phyloP scores from a whole-genome alignment of 2,113 vertebrate species.

The Microcebus ravelobensis region DNA sequence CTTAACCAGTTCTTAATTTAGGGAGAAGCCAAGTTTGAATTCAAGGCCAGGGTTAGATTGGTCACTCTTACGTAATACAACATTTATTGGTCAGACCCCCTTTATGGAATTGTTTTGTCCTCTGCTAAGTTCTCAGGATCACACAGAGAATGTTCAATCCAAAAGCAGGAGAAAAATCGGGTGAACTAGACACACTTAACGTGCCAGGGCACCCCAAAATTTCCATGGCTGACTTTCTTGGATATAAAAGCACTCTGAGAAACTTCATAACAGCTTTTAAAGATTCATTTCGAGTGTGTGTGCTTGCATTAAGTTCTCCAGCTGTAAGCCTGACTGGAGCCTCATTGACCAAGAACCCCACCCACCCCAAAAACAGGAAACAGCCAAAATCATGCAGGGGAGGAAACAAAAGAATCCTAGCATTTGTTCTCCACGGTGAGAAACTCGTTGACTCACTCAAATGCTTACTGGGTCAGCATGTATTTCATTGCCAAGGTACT shows the following conservation, averaged over 20 bases:
- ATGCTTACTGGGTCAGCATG: neutral
- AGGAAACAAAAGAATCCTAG: slow-evolving; percentile 40
- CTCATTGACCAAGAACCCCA: neutral
- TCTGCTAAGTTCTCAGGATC: neutral
- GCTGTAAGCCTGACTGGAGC: slow-evolving; percentile 11
- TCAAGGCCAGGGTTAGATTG: neutral
- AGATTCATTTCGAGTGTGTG: neutral
- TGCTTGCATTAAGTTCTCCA: neutral
- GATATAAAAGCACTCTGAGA: neutral
- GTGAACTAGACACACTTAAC: neutral
- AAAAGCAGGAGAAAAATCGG: neutral
- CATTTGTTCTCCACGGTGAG: slow-evolving; percentile 25
- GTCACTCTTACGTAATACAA: neutral
- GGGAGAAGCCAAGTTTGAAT: neutral
- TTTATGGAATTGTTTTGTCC: neutral
- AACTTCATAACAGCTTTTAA: slow-evolving; percentile 16
- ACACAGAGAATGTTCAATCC: neutral
- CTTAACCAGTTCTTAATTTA: neutral
- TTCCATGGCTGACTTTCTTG: neutral
- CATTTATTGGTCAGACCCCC: neutral
- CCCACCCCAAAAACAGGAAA: neutral
- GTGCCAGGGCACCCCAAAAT: neutral
- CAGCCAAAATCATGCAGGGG: neutral
- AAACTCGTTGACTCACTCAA: slow-evolving; percentile 9
- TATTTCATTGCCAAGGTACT: neutral